phyloP scores from a whole-genome alignment of 2,113 vertebrate species.

The Ochotona princeps region DNA sequence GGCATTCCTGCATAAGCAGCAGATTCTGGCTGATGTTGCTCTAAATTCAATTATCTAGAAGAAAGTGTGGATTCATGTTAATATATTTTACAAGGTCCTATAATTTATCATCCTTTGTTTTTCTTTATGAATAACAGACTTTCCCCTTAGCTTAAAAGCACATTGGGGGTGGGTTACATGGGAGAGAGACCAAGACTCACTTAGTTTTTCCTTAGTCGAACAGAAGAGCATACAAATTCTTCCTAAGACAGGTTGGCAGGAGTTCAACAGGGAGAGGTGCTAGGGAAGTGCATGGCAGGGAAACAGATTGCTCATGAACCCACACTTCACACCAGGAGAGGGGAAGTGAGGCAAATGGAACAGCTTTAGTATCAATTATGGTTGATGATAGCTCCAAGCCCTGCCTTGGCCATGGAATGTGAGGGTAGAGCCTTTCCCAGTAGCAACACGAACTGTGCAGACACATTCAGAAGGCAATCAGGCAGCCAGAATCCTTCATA shows the following conservation, averaged over 20 bases:
- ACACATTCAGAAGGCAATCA: not conserved
- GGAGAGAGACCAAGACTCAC: slow-evolving; percentile 48
- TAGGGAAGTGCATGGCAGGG: not conserved
- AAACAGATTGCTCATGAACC: not conserved
- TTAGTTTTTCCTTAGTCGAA: slow-evolving; percentile 42
- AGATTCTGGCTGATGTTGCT: slow-evolving; percentile 53
- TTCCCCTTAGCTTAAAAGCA: slow-evolving; percentile 46
- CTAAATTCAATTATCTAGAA: slow-evolving; percentile 75
- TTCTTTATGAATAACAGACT: slow-evolving; percentile 74
- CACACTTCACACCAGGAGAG: not conserved
- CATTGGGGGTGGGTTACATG: not conserved
- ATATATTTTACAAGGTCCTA: slow-evolving; percentile 67
- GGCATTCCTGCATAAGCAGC: slow-evolving; percentile 45
- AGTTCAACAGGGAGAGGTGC: not conserved
- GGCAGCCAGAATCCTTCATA: not conserved
- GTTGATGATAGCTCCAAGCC: not conserved
- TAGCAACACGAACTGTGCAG: not conserved
- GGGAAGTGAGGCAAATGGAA: not conserved
- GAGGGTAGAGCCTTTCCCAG: not conserved
- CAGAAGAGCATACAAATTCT: not conserved
- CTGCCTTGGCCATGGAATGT: not conserved
- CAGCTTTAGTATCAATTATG: not conserved
- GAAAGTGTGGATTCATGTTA: slow-evolving; percentile 68
- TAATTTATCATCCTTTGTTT: slow-evolving; percentile 76
- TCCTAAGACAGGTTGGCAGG: not conserved